These are phyloP conservation scores for Gavia stellata DNA, from an alignment of 2,113 vertebrate species.

Conservation along the genomic window DNA sequence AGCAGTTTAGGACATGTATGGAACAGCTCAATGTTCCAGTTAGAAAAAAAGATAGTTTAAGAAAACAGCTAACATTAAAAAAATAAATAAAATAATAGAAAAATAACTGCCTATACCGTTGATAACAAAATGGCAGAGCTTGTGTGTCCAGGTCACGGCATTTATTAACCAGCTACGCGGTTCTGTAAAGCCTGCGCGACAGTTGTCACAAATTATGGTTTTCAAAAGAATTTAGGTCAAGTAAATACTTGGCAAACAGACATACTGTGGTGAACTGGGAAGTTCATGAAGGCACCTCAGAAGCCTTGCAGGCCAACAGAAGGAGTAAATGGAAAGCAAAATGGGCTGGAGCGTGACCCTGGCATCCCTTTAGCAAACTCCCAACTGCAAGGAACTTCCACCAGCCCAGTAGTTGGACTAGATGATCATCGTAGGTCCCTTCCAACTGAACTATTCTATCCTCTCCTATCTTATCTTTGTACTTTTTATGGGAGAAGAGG, in stretches of 20 bases:
- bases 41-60: background rate
- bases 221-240: constrained; percentile 43
- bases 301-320: background rate
- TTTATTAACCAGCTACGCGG: background rate
- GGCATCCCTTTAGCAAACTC: background rate
- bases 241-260: background rate
- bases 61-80: background rate
- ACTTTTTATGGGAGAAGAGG: background rate
- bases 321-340: background rate
- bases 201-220: background rate
- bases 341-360: background rate
- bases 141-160: background rate
- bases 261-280: background rate
- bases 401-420: background rate
- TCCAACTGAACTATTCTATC: background rate
- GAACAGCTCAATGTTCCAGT: background rate
- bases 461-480: background rate
- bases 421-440: background rate
- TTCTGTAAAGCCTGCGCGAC: background rate
- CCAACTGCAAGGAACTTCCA: background rate
- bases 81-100: background rate
- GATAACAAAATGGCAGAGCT: background rate
- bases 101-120: background rate
- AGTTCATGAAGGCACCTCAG: background rate
- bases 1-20: background rate